Conservation (phyloP, 2,888 invertebrate species). For the Tryphoninae sp. region DNA sequence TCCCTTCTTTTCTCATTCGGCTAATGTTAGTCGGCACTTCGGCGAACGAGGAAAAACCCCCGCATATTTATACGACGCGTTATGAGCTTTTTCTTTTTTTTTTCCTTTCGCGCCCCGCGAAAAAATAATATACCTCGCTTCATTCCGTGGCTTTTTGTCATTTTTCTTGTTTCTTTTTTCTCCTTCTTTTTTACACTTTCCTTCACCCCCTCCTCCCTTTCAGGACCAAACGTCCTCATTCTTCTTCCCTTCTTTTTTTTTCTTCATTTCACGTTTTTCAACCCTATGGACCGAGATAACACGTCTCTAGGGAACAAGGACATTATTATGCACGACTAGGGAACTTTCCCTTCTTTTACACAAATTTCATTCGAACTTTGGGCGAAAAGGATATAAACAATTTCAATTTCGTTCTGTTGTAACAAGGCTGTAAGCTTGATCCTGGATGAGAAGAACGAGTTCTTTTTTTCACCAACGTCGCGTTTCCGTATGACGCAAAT, state of each 20-base stretch:
- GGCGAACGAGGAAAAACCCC: slow-evolving; percentile 38
- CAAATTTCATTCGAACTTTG: background rate
- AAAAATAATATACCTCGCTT: slow-evolving; percentile 50
- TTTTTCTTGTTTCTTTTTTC: slow-evolving; percentile 40
- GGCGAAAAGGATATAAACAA: slow-evolving; percentile 31
- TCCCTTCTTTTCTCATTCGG: slow-evolving; percentile 53
- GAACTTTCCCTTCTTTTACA: background rate
- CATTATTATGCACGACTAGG: slow-evolving; percentile 9
- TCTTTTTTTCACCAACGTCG: background rate
- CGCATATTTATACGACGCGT: slow-evolving; percentile 43
- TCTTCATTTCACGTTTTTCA: slow-evolving; percentile 21
- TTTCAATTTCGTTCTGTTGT: slow-evolving; percentile 17
- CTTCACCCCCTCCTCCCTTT: background rate
- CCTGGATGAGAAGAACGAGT: background rate
- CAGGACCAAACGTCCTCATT: slow-evolving; percentile 5
- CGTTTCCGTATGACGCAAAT: slow-evolving; percentile 3
- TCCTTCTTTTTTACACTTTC: background rate
- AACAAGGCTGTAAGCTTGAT: background rate
- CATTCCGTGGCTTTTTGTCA: slow-evolving; percentile 36
- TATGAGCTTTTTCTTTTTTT: background rate
- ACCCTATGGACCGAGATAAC: background rate
- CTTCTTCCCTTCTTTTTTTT: background rate
- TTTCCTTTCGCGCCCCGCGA: slow-evolving; percentile 13
- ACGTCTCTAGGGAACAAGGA: background rate
- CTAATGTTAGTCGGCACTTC: slow-evolving; percentile 56